Base-by-base conservation (phyloP, 2,888 invertebrate species). In the Chirona hameri region DNA sequence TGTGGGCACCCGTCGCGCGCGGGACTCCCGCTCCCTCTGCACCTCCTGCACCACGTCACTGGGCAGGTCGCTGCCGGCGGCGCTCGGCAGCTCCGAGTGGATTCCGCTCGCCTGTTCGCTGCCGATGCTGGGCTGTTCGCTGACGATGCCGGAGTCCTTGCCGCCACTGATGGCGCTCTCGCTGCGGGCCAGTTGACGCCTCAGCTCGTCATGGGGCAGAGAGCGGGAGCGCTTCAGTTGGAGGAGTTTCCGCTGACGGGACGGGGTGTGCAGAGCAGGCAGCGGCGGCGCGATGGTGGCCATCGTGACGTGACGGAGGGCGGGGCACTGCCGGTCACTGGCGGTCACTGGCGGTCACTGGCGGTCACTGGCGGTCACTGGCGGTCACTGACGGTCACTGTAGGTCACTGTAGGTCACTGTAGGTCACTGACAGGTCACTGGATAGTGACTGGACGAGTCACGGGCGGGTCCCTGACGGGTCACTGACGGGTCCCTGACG, bases 131-230 rank as follows among this genome's bases (percentile, higher is more conserved):
- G 76, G 76, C 76, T 76, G 76, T 46, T 76, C 76, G 46, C 39
- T 46, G 76, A 39, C 76, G 46, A 76, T 76, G 76, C 76, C 76
- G 21, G 76, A 76, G 76, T 76, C 76, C 65, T 65, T 65, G 76
- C 76, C 27, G 76, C 76, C 76, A 24, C 27, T 27, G 46, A 76
- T 21, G 76, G 21, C 76, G 76, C 76, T 76, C 46, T 46, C 76
- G 46, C 76, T 76, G 24, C 76, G 76, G 46, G 39, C 76, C 46
- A 76, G 76, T 46, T 76, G 76, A 10, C 76, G 76, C 21, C 76
- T 39, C 76, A 76, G 76, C 76, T 76, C 76, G 39, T 76, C 76
- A 9, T 76, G 76, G 24, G 76, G 76, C 24, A 76, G 46, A 4
- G 76, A 76, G 76, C 46, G 76, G 39, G 76, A 76, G 18, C 76